These are phyloP conservation scores for Eumerus sabulonum DNA, from an alignment of 2,888 invertebrate genomes.

Conservation along the genomic window DNA sequence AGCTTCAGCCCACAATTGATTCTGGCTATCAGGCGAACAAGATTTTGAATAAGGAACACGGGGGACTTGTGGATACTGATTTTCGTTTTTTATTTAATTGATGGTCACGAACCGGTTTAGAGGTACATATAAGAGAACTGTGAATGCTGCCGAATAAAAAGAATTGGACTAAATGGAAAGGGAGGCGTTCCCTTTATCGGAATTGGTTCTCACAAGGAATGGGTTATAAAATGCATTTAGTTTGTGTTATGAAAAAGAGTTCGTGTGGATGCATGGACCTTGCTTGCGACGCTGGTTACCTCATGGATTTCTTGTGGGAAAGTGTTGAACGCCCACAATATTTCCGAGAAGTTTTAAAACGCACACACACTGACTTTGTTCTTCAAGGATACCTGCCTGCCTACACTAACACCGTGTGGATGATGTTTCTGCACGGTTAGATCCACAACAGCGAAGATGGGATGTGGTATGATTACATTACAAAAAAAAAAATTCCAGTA, in stretches of 20 bases:
- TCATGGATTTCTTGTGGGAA: conserved; percentile 73
- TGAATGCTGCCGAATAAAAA: not conserved
- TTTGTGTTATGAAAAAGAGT: too few species aligned
- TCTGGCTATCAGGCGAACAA: conserved; percentile 77
- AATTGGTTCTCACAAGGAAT: too few species aligned
- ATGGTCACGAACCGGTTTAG: conserved; percentile 50
- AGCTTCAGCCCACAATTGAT: conserved; percentile 79
- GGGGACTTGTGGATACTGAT: conserved; percentile 9
- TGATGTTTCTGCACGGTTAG: too few species aligned
- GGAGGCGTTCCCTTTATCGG: conserved; percentile 40
- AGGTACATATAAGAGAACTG: conserved; percentile 14
- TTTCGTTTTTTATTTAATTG: not conserved
- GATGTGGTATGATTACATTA: too few species aligned
- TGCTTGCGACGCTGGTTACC: conserved; percentile 48
- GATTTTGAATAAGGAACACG: conserved; percentile 51
- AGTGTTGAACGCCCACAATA: conserved; percentile 77
- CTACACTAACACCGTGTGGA: too few species aligned
- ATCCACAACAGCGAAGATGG: too few species aligned
- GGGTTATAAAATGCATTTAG: too few species aligned
- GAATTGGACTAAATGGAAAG: conserved; percentile 4
- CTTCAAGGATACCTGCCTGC: too few species aligned
- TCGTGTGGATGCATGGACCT: conserved; percentile 16
- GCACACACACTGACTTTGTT: too few species aligned
- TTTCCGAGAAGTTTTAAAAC: conserved; percentile 67
- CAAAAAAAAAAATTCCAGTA: too few species aligned